Conservation (phyloP, 2,888 invertebrate genomes). For the Ichneumon xanthorius region DNA sequence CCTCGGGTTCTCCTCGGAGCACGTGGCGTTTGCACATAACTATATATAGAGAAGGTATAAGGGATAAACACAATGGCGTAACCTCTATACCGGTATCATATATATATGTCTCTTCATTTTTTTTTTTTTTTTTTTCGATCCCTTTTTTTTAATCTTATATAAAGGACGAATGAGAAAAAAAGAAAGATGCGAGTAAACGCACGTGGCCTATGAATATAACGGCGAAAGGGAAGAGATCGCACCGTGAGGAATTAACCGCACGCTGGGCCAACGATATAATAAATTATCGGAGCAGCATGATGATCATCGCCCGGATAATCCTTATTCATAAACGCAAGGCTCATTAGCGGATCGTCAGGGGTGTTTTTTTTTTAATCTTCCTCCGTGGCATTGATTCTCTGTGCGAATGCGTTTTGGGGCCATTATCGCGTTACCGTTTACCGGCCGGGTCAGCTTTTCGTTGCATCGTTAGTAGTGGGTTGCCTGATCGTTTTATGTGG, state of each 20-base stretch:
- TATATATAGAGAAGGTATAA: constrained; percentile 6
- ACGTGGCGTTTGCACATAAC: constrained; percentile 62
- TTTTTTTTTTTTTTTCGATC: neutral
- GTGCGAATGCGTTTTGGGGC: constrained; percentile 30
- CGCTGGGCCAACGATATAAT: constrained; percentile 74
- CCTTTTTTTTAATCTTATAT: neutral
- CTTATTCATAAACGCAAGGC: constrained; percentile 77
- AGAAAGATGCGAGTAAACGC: neutral
- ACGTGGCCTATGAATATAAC: constrained; percentile 60
- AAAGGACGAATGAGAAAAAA: constrained; percentile 20
- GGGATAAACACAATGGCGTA: constrained; percentile 32
- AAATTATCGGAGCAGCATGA: constrained; percentile 72
- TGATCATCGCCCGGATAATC: constrained; percentile 75
- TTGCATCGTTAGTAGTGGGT: too few relatives aligned
- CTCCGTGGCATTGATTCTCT: neutral
- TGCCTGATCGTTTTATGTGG: too few relatives aligned
- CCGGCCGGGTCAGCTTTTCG: too few relatives aligned
- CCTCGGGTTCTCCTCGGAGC: constrained; percentile 44
- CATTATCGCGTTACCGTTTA: neutral
- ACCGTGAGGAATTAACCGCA: constrained; percentile 53
- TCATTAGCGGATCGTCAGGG: constrained; percentile 74
- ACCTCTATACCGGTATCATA: constrained; percentile 27
- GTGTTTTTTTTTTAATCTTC: constrained; percentile 4
- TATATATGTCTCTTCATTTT: constrained; percentile 1
- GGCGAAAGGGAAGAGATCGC: constrained; percentile 25